Evolutionary conservation across 2,113 vertebrate species (phyloP).

Genomic region (Cynoglossus semilaevis): DNA sequence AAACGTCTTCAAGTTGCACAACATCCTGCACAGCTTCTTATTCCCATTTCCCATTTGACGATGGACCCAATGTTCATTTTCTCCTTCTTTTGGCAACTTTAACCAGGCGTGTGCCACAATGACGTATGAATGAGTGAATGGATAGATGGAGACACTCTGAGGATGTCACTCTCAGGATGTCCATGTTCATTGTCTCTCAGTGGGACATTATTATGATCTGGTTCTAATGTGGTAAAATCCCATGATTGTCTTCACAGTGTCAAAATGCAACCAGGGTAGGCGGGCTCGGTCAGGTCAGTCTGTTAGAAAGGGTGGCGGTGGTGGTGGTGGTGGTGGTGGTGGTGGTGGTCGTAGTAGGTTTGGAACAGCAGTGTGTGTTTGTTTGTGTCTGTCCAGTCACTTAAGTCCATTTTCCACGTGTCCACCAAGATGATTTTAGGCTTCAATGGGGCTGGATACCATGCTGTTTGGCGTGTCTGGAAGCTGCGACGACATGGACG

Average conservation of each 20-base stretch:
- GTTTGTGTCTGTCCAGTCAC: not conserved
- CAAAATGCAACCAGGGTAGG: slow-evolving; percentile 84
- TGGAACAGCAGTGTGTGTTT: not conserved
- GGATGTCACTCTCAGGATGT: not conserved
- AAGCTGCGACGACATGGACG: slow-evolving; percentile 98
- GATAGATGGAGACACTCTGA: slow-evolving; percentile 48
- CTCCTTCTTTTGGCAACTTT: slow-evolving; percentile 81
- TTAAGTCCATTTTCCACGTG: slow-evolving; percentile 38
- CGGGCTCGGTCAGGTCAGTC: slow-evolving; percentile 74
- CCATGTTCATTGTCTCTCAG: not conserved
- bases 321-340: too few relatives aligned
- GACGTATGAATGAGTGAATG: slow-evolving; percentile 49
- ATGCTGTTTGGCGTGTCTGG: slow-evolving; percentile 99
- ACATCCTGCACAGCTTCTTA: not conserved
- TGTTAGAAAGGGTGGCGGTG: slow-evolving; percentile 27
- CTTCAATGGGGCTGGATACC: slow-evolving; percentile 98
- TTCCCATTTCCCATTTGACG: slow-evolving; percentile 47
- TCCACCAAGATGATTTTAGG: slow-evolving; percentile 72
- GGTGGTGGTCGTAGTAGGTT: not conserved
- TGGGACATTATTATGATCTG: slow-evolving; percentile 9
- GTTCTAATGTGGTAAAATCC: slow-evolving; percentile 73
- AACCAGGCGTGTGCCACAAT: slow-evolving; percentile 69
- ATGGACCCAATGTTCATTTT: slow-evolving; percentile 41
- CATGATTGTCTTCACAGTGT: slow-evolving; percentile 99
- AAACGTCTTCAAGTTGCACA: too few relatives aligned